Conservation (phyloP, 1,140 invertebrate genomes). For the Drosophila sucinea region DNA sequence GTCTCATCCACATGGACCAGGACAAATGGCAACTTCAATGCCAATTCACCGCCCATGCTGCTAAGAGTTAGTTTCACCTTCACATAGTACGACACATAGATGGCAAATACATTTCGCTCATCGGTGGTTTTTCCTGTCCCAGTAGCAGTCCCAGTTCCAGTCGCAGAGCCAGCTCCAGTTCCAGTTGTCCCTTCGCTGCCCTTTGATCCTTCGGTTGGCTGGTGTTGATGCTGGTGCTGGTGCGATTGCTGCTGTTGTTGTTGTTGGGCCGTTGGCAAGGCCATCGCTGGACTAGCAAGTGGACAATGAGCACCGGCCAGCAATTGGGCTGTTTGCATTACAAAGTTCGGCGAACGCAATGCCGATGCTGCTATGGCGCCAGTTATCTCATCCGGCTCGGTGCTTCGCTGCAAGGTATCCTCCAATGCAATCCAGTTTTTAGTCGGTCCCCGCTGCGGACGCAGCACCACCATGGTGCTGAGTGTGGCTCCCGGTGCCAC, state of each 20-base stretch:
- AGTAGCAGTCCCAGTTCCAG: neutral
- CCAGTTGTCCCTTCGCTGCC: neutral
- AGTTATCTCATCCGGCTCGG: constrained; percentile 79
- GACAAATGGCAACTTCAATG: constrained; percentile 91
- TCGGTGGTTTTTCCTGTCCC: constrained; percentile 73
- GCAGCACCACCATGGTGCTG: constrained; percentile 87
- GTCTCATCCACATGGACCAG: constrained; percentile 83
- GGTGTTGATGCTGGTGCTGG: neutral
- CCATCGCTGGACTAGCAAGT: constrained; percentile 57
- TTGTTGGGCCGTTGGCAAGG: constrained; percentile 31
- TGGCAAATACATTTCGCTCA: constrained; percentile 93
- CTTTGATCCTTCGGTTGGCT: neutral
- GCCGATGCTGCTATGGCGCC: constrained; percentile 78
- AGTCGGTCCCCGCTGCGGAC: constrained; percentile 86
- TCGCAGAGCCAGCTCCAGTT: neutral
- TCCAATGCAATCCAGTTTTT: constrained; percentile 82
- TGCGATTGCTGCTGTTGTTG: constrained; percentile 21
- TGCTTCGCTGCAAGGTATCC: constrained; percentile 77
- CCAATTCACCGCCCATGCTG: constrained; percentile 90
- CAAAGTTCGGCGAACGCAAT: constrained; percentile 71
- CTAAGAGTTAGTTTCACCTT: constrained; percentile 92
- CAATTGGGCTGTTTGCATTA: constrained; percentile 52
- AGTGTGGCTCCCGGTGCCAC: constrained; percentile 86
- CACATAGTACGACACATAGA: constrained; percentile 95
- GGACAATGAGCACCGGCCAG: constrained; percentile 32